Conservation (phyloP, 2,113 vertebrate genomes). For the Scytalopus superciliaris region DNA sequence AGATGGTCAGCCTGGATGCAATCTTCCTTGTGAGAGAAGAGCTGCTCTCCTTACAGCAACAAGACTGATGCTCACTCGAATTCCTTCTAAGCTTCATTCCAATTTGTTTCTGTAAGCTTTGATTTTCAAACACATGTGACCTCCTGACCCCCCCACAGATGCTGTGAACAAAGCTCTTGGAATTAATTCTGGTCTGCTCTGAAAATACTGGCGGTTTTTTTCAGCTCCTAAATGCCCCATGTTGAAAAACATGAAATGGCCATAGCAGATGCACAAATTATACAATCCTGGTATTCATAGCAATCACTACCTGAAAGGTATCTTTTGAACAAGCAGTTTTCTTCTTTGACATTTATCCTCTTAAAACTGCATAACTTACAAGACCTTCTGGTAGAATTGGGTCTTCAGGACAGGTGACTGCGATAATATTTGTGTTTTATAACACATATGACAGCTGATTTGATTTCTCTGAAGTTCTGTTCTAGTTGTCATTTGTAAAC, state of each 20-base stretch:
- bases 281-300: fast-evolving
- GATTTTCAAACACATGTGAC: neutral
- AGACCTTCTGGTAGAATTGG: neutral
- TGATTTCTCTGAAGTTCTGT: neutral
- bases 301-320: neutral
- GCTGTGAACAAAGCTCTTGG: conserved; percentile 16
- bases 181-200: conserved; percentile 21
- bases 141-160: neutral
- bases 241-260: neutral
- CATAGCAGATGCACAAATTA: neutral
- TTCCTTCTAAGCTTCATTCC: neutral
- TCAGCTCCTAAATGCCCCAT: neutral
- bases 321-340: neutral
- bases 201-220: neutral
- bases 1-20: neutral
- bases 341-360: neutral
- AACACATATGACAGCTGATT: neutral
- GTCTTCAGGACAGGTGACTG: neutral
- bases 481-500: neutral
- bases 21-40: neutral
- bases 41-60: neutral
- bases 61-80: neutral
- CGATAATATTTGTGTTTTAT: neutral
- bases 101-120: neutral
- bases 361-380: neutral